phyloP scores from a whole-genome alignment of 2,113 vertebrate genomes.

The Lucifuga dentata region DNA sequence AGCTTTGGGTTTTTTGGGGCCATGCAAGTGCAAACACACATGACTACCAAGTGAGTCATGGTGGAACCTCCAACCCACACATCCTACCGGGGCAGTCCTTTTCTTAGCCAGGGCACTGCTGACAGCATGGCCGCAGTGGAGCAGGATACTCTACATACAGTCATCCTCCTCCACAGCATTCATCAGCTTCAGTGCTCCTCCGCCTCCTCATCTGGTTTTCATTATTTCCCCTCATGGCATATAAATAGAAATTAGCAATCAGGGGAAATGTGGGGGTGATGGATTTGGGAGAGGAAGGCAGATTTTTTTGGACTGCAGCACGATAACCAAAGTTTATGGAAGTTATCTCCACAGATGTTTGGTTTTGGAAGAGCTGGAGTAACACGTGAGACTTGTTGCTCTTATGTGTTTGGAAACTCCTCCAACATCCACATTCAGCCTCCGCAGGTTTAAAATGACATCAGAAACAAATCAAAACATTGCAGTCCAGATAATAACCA shows the following conservation, averaged over 20 bases:
- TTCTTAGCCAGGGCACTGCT: slow-evolving; percentile 57
- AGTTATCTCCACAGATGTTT: slow-evolving; percentile 61
- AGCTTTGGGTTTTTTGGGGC: slow-evolving; percentile 50
- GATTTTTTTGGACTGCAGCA: slow-evolving; percentile 42
- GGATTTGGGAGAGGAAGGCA: slow-evolving; percentile 54
- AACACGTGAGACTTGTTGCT: slow-evolving; percentile 25
- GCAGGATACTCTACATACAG: slow-evolving; percentile 70
- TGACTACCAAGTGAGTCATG: slow-evolving; percentile 78
- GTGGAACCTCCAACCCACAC: slow-evolving; percentile 77
- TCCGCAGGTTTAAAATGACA: slow-evolving; percentile 33
- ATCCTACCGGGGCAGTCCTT: slow-evolving; percentile 73
- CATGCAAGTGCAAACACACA: slow-evolving; percentile 63
- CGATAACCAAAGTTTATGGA: slow-evolving; percentile 55
- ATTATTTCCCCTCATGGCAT: slow-evolving; percentile 72
- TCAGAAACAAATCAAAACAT: slow-evolving; percentile 20
- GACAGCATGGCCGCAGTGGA: slow-evolving; percentile 35
- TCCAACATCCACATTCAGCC: slow-evolving; percentile 44
- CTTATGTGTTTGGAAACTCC: slow-evolving; percentile 17
- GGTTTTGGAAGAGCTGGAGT: slow-evolving; percentile 36
- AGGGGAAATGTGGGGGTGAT: slow-evolving; percentile 62
- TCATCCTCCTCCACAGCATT: slow-evolving; percentile 66
- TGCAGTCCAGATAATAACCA: slow-evolving; percentile 1
- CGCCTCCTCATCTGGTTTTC: slow-evolving; percentile 73
- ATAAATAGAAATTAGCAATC: slow-evolving; percentile 80
- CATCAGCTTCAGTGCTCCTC: slow-evolving; percentile 67